Evolutionary conservation across 2,888 invertebrate genomes (phyloP).

Genomic region (Philereme vetulata): DNA sequence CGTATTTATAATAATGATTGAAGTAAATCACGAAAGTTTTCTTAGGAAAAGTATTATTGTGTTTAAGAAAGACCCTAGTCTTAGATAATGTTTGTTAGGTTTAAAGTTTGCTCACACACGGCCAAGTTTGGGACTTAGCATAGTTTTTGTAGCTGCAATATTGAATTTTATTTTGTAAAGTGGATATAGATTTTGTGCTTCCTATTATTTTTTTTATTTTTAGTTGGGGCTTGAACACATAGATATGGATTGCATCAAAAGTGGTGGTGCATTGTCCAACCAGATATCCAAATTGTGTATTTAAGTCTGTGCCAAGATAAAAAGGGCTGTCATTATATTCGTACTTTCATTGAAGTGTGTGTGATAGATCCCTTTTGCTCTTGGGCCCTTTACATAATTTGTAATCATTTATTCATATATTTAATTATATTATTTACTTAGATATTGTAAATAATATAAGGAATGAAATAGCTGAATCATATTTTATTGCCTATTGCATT

Average conservation of each 20-base stretch:
- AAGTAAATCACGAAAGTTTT: no score
- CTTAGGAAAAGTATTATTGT: conserved; percentile 60
- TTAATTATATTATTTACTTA: conserved; percentile 13
- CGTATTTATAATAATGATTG: no score
- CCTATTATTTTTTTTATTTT: conserved; percentile 25
- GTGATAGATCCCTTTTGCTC: neutral
- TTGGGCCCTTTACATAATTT: conserved; percentile 5
- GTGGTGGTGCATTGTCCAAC: neutral
- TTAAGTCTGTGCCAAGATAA: conserved; percentile 1
- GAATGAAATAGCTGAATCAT: conserved; percentile 11
- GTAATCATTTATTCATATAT: conserved; percentile 6
- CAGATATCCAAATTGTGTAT: neutral
- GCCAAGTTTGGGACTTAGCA: conserved; percentile 46
- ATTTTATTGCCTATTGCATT: conserved; percentile 5
- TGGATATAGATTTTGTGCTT: conserved; percentile 29
- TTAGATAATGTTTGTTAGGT: conserved; percentile 69
- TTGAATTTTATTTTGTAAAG: conserved; percentile 30
- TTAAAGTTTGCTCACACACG: conserved; percentile 69
- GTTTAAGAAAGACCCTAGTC: conserved; percentile 72
- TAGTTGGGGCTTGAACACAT: conserved; percentile 1
- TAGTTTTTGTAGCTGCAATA: conserved; percentile 31
- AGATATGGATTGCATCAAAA: neutral
- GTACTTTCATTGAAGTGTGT: neutral
- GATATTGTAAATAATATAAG: conserved; percentile 21
- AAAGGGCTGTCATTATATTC: neutral